Base-by-base conservation (phyloP, 2,113 vertebrate species). In the Atherinomorus stipes region DNA sequence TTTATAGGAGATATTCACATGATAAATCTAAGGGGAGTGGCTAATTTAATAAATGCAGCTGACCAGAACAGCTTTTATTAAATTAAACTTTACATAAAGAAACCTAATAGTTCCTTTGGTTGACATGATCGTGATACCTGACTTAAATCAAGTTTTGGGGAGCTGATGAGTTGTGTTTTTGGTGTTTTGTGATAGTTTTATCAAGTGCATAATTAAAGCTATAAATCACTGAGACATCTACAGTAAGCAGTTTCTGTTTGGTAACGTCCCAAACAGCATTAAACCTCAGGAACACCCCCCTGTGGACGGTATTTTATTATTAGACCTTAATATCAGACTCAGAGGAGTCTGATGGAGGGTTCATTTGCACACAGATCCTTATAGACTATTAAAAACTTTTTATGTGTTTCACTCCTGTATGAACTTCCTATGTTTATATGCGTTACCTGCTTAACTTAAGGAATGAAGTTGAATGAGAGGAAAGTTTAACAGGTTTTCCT, bases 321-420 rank as follows among this genome's bases (percentile, higher is more conserved):
- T 51, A 28, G 42, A 25, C 38, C 44, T 50, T 42, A 28, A 50
- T 54, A 76, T 70, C 49, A 67, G 45, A 3, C 84, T 74, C 63
- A 21, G 1, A 57, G 80, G 80, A 83, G 31, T 64, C 2, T 60
- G 34, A 7, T n/a, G 65, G 16, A 40, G 15, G 37, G 31, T 52
- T 51, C 65, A 86, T 74, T 60, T 67, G 28, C 56, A 38, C 3
- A 52, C 58, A 38, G 50, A 64, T 61, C 52, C 31, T 34, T 42
- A 11, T 25, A 44, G 45, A 25, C 84, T 23, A 50, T 70, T 73
- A 69, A 69, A 76, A 75, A 52, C n/a, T 77, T 63, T 58, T 44
- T 7, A 71, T 13, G 52, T 25, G 56, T 51, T 23, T 34, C 45
- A 42, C 50, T 50, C 51, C 31, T 38, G 64, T 58, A 58, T 28